phyloP scores from a whole-genome alignment of 1,140 invertebrate genomes.

The Archivesica marissinica region DNA sequence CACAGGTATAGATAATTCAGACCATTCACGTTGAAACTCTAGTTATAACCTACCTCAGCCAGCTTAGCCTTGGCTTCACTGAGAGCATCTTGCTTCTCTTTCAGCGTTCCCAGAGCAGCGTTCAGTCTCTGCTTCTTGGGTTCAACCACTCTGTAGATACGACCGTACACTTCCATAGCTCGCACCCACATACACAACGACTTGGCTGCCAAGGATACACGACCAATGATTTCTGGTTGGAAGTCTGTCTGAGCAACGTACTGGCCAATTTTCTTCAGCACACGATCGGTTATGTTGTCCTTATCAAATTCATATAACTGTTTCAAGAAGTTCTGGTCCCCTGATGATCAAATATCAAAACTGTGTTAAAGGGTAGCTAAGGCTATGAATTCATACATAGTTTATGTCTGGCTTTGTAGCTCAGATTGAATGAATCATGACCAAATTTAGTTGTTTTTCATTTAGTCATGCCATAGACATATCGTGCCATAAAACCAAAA shows the following conservation, averaged over 20 bases:
- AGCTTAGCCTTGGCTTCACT: constrained; percentile 90
- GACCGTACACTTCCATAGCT: constrained; percentile 94
- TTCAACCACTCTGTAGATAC: constrained; percentile 92
- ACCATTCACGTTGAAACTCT: no score
- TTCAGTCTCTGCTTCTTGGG: constrained; percentile 92
- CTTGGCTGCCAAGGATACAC: constrained; percentile 89
- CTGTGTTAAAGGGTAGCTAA: no score
- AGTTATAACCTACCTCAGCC: constrained; percentile 85
- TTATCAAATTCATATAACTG: constrained; percentile 93
- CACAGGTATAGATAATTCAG: no score
- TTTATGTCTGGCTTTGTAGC: no score
- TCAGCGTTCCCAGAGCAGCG: constrained; percentile 88
- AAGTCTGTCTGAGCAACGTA: constrained; percentile 93
- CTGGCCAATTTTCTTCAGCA: constrained; percentile 90
- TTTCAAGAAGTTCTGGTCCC: constrained; percentile 85
- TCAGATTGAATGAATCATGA: no score
- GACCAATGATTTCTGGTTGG: constrained; percentile 90
- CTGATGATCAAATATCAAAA: constrained; percentile 74
- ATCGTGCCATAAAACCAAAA: no score
- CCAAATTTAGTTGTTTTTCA: no score
- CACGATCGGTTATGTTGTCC: constrained; percentile 93
- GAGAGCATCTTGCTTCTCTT: constrained; percentile 90
- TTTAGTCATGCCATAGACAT: no score
- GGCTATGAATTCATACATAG: no score
- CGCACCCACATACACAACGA: constrained; percentile 95